A percentile compares a stretch with the other conserved stretches of the same genome.
Evolutionary conservation across 2,888 invertebrate genomes (phyloP).

Genomic region (Spodoptera exigua): DNA sequence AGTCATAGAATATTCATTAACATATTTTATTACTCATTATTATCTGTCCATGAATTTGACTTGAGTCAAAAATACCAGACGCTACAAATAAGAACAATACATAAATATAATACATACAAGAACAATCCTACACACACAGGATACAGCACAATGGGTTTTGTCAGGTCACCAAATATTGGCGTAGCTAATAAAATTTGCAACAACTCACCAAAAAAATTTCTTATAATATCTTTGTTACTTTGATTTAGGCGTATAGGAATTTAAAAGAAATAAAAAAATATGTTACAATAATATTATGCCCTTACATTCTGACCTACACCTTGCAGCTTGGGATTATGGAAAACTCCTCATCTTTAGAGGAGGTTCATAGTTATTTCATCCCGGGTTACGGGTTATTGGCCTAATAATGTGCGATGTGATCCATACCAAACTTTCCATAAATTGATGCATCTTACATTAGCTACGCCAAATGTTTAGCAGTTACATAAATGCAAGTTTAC

Average conservation of each 20-base stretch:
- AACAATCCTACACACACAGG: constrained; percentile 52
- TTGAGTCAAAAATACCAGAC: neutral
- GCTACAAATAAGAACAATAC: constrained; percentile 1
- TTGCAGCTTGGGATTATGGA: no score
- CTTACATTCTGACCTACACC: no score
- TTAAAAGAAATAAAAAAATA: no score
- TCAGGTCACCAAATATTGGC: constrained; percentile 27
- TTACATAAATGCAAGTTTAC: constrained; percentile 52
- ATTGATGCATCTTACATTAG: constrained; percentile 4
- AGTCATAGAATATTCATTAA: neutral
- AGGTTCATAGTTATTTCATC: no score
- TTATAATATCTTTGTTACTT: no score
- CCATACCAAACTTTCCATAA: no score
- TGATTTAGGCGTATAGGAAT: neutral
- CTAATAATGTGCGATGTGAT: no score
- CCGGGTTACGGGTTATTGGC: no score
- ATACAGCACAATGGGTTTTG: constrained; percentile 30
- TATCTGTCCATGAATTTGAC: neutral
- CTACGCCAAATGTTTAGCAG: constrained; percentile 32
- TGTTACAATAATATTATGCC: no score
- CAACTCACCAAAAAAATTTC: neutral
- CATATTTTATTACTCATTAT: neutral
- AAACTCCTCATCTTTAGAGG: no score
- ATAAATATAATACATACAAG: constrained; percentile 39
- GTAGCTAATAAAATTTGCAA: neutral